Evolutionary conservation across 2,888 invertebrate genomes (phyloP), one percentile per base, ranked within the genome.

Genomic region (Scrobipalpa costella): DNA sequence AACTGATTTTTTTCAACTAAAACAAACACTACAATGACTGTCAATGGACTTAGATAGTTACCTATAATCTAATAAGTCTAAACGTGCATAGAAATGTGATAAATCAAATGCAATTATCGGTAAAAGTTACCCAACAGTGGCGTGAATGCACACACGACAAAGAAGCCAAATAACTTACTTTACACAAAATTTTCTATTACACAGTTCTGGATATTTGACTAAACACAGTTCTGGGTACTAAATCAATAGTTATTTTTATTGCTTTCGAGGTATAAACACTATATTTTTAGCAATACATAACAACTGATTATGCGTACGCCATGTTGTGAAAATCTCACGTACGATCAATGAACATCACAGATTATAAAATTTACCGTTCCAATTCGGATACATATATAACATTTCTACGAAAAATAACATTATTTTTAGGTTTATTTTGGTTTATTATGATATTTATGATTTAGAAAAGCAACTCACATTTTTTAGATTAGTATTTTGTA

Each of bases 261-360:
- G 64, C 63, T 71, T 68, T 61, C 69, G 57, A 63, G 67, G 63
- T 69, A 66, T 68, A 71, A 66, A 64, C 71, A 68, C 65, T 64
- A 74, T 13, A 73, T 71, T 68, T n/a, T 69, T 50, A 64, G 67
- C 63, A 67, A 75, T 72, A 72, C 69, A 71, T 68, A 81, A 76
- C 84, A 84, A 84, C 80, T 84, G 84, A 80, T 79, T 78, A 76
- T 65, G 74, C 70, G 70, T 78, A 83, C 85, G 90, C 90, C 90
- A 91, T 91, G 84, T 90, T 91, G 90, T 88, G 62, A 66, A 50
- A 66, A 65, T 34, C 64, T 59, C 47, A 55, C 65, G 63, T n/a
- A 34, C 55, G 34, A 55, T 27, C 55, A 27, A 60, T 55, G 55
- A 6, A 52, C 11, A 57, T 57, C 61, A 61, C 61, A 61, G 61